Base-by-base conservation (phyloP, 2,797 vertebrate genomes). In the Tenualosa ilisha region DNA sequence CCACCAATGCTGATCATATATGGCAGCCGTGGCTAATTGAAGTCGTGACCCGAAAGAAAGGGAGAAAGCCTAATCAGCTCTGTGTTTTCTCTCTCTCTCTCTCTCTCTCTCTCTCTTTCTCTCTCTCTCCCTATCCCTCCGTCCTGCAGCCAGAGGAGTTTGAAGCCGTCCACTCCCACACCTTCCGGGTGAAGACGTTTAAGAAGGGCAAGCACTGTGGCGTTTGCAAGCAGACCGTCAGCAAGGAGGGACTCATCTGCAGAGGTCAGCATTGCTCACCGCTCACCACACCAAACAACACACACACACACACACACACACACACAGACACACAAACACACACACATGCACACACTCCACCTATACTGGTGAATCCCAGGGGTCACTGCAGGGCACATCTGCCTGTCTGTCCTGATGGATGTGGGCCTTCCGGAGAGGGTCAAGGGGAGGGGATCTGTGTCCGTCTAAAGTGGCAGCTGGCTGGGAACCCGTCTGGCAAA, bases 141-240 rank as follows among this genome's bases (percentile, higher is more conserved):
- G 9, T 72, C 26, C 72, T 85, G 43, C 92, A 99, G 98, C 97
- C 98, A 4, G 97, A 98, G 91, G 98, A 99, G 87, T 92, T 97
- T 91, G 98, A 99, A 89, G 94, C 96, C 0, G 95, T 97, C 90
- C 96, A 97, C 11, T 95, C 95, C 4, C 98, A 99, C 91, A 93
- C 94, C 3, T 99, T 99, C 94, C 96, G 98, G 91, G 96, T 96
- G 94, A 98, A 97, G 92, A 98, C 95, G 43, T 99, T 99, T 93
- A 98, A 97, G 95, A 99, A 98, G 94, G 94, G 96, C 93, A 98
- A 98, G 87, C 95, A 96, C 6, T 99, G 98, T 0, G 95, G 96
- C 3, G 96, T 97, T 46, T 99, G 98, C 89, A 96, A 97, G 8
- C 98, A 98, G 94, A 95, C 94, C 72, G 96, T 99, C 93, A 93